Evolutionary conservation across 2,797 vertebrate species (phyloP), one percentile per base, ranked within the genome.

Genomic region (Tragopan temminckii): DNA sequence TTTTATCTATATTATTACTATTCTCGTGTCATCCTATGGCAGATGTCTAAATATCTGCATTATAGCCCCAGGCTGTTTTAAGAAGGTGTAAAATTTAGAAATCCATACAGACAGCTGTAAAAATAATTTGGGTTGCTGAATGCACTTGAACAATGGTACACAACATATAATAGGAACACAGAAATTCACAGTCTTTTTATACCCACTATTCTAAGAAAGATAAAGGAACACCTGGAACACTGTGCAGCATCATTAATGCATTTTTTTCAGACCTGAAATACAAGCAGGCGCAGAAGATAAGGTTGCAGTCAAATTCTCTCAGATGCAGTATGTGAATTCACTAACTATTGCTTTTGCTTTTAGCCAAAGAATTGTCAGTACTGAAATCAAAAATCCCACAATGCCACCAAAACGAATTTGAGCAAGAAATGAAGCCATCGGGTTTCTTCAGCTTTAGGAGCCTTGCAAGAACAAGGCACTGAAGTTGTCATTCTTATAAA

Each of bases 401-500:
- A 43, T 59, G 45, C 25, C 70, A 63, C 0, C 29, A 24, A 88
- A 84, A 90, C 46, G 31, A 79, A 75, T 81, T 84, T 59, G 72
- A 86, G 63, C 67, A 81, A 63, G 66, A 59, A 79, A 76, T 81
- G 12, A 76, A 79, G 31, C 52, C 50, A 77, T 35, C 68, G 52
- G 42, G 29, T 25, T 66, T 90, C 64, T 76, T 59, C 70, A 72
- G 78, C 31, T 52, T 42, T 43, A 57, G 12, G 29, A 15, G 29
- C 53, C 31, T 57, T 71, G 16, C n/a, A 33, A 24, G 40, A 57
- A 72, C 8, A 23, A 57, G 40, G 38, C 18, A 59, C 14, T 1
- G 24, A 90, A 79, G 86, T 88, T 93, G 77, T 71, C 88, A 24
- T 55, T 85, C 70, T 90, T 79, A 88, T 18, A 75, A 75, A 85